These are phyloP conservation scores for Rhinopomastus cyanomelas DNA, from an alignment of 2,113 vertebrate genomes.

Conservation along the genomic window DNA sequence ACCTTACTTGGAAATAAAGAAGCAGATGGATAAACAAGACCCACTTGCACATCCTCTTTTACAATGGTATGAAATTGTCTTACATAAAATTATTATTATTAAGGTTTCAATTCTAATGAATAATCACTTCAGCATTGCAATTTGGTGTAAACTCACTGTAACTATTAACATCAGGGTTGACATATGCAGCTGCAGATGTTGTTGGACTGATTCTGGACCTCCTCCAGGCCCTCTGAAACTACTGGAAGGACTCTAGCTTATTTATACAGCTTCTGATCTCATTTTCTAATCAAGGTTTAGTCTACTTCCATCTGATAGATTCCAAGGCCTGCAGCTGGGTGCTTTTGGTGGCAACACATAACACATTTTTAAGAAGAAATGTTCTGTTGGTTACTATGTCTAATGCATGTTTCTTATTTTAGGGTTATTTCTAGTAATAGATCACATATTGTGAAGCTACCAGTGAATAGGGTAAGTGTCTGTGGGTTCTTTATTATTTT, in stretches of 20 bases:
- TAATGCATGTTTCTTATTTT: slow-evolving; percentile 59
- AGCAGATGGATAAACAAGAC: slow-evolving; percentile 93
- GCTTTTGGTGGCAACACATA: neutral
- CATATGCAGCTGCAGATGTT: neutral
- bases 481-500: neutral
- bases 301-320: neutral
- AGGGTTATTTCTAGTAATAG: slow-evolving; percentile 95
- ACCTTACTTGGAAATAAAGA: slow-evolving; percentile 93
- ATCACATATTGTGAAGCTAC: slow-evolving; percentile 90
- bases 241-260: neutral
- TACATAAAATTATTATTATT: neutral
- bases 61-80: slow-evolving; percentile 79
- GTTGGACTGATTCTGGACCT: neutral
- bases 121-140: neutral
- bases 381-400: neutral
- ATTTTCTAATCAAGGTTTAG: neutral
- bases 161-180: neutral
- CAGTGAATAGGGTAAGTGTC: slow-evolving; percentile 86
- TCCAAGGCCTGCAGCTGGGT: neutral
- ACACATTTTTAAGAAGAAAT: neutral
- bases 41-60: slow-evolving; percentile 88
- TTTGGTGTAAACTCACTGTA: neutral
- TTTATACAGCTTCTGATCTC: neutral
- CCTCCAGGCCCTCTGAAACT: neutral
- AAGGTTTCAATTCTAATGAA: neutral